A percentile compares a stretch with the other conserved stretches of the same genome.
Conservation (phyloP, 2,888 invertebrate species). For the Mesorhabditis belari region DNA sequence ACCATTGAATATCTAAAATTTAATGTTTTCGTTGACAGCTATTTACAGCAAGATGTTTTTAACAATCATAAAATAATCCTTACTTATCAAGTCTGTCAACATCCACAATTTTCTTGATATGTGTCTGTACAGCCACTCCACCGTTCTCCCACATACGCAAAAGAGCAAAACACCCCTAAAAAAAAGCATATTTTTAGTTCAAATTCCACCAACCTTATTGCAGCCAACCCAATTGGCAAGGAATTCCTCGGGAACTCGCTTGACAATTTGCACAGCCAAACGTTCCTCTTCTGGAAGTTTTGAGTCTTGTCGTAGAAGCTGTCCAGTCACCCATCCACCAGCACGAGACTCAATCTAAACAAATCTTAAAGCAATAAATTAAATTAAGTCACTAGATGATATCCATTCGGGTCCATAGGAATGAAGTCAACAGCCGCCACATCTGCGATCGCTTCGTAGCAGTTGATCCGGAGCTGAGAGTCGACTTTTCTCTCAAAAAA, state of each 20-base stretch:
- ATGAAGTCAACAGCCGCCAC: conserved; percentile 42
- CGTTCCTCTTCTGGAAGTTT: conserved; percentile 25
- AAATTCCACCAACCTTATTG: conserved; percentile 24
- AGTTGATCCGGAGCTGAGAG: conserved; percentile 22
- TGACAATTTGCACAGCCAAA: conserved; percentile 29
- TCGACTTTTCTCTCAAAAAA: conserved; percentile 33
- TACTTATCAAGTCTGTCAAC: conserved; percentile 18
- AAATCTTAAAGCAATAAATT: not conserved
- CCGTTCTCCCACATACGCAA: conserved; percentile 40
- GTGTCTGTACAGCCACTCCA: conserved; percentile 12
- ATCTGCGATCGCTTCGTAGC: conserved; percentile 41
- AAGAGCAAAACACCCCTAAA: conserved; percentile 43
- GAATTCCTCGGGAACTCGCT: conserved; percentile 23
- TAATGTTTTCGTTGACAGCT: no score
- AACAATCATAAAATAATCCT: conserved; percentile 19
- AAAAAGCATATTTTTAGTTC: not conserved
- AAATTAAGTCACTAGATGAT: conserved; percentile 15
- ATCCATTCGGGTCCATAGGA: conserved; percentile 32
- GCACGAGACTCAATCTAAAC: conserved; percentile 24
- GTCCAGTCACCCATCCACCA: conserved; percentile 19
- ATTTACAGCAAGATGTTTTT: not conserved
- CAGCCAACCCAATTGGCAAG: conserved; percentile 39
- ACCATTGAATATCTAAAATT: not conserved
- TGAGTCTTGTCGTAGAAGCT: conserved; percentile 17
- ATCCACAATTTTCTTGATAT: conserved; percentile 20